phyloP scores from a whole-genome alignment of 2,797 vertebrate genomes.

The Cossypha dichroa region DNA sequence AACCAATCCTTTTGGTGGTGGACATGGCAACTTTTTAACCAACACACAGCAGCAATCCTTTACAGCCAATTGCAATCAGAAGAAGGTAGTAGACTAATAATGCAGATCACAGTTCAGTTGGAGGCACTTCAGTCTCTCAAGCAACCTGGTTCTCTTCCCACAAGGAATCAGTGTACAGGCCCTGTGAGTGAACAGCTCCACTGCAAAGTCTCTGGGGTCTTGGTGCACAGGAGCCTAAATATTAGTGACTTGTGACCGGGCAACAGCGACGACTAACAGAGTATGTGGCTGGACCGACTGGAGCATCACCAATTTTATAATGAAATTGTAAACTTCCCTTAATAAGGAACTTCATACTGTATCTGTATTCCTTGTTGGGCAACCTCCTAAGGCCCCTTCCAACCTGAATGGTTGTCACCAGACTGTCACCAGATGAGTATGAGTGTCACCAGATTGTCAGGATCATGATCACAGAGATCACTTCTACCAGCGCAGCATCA shows the following conservation, averaged over 20 bases:
- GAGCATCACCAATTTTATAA: background rate
- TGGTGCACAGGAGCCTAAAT: background rate
- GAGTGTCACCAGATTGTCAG: background rate
- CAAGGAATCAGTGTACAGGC: background rate
- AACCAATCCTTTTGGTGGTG: background rate
- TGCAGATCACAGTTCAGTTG: background rate
- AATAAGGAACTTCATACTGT: background rate
- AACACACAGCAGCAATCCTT: background rate
- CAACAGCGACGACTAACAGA: rapidly evolving
- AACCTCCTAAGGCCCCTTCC: background rate
- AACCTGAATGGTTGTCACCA: background rate
- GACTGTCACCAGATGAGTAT: background rate
- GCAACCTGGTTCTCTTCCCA: background rate
- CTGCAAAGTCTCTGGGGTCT: background rate
- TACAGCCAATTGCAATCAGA: background rate
- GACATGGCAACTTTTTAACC: background rate
- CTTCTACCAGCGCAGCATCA: background rate
- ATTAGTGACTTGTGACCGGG: too few relatives aligned
- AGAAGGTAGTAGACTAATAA: background rate
- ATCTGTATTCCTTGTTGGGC: background rate
- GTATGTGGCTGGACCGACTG: background rate
- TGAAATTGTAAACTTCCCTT: background rate
- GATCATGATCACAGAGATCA: background rate
- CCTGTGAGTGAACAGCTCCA: background rate
- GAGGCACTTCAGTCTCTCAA: background rate